Evolutionary conservation across 2,797 vertebrate species (phyloP).

Genomic region (Gambelia wislizenii): DNA sequence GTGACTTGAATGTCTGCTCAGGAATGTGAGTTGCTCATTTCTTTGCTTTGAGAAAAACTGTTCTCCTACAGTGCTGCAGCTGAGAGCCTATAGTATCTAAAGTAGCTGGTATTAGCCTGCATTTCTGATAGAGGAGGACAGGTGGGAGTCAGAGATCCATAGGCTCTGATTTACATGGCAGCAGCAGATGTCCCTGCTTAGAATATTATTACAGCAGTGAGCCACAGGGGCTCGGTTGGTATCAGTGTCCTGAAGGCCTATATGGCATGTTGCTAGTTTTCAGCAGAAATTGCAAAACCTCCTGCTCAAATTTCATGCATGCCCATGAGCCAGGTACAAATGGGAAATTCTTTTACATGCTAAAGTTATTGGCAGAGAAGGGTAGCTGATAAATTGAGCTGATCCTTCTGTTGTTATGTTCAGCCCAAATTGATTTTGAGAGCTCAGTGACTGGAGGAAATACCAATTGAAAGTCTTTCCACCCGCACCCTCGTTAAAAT

Average conservation of each 20-base stretch:
- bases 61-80: background rate
- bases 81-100: background rate
- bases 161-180: background rate
- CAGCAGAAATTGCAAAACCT: slow-evolving; percentile 21
- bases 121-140: slow-evolving; percentile 1
- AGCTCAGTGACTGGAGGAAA: slow-evolving; percentile 47
- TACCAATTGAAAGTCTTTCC: slow-evolving; percentile 22
- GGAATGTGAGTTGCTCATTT: background rate
- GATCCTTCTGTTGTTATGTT: slow-evolving; percentile 55
- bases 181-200: background rate
- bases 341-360: slow-evolving; percentile 40
- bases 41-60: slow-evolving; percentile 14
- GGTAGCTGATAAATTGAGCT: slow-evolving; percentile 64
- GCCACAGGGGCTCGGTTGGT: slow-evolving; percentile 6
- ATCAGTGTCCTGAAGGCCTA: slow-evolving; percentile 9
- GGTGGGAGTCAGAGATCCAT: slow-evolving; percentile 14
- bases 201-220: background rate
- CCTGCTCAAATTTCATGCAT: slow-evolving; percentile 56
- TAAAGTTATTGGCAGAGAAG: slow-evolving; percentile 46
- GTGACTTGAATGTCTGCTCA: background rate
- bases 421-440: slow-evolving; percentile 63
- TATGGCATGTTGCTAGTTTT: slow-evolving; percentile 2
- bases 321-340: slow-evolving; percentile 48
- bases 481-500: slow-evolving; percentile 45
- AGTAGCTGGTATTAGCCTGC: slow-evolving; percentile 18